Base-by-base conservation (phyloP, 2,797 vertebrate genomes). In the Monodelphis domestica region DNA sequence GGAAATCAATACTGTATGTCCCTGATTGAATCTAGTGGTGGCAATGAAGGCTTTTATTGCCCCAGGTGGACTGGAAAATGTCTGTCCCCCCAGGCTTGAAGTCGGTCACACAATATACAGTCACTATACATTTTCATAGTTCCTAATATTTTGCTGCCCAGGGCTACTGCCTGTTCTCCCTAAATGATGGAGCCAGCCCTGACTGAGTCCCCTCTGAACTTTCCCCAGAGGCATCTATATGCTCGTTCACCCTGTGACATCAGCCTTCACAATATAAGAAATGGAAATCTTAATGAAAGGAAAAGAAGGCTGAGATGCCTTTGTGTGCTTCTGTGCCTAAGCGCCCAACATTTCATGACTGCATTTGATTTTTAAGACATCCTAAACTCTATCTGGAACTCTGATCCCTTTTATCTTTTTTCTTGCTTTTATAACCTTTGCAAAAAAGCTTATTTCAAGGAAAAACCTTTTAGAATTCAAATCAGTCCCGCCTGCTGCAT, bases 11-110 rank as follows among this genome's bases (percentile, higher is more conserved):
- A 92, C 89, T 56, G 55, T 53, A 12, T 93, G 78, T 89, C 84
- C 87, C 54, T 54, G 91, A 95, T 91, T 94, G 91, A 96, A 90
- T 90, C 12, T 89, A 93, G 91, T 93, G 59, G 87, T 91, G 38
- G 90, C 91, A 92, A 94, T 95, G 94, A 95, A 97, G 95, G 90
- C 94, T 92, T 96, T 92, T 52, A 53, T 91, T 91, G 95, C 94
- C 96, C 59, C 26, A 38, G 95, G 96, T 96, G 50, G 90, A 59
- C 87, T 94, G 87, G 90, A 45, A 93, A 95, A 93, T 28, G 91
- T 78, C 57, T 87, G 54, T 87, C 89, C 87, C 87, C 87, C 87
- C 33, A 2, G 88, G 94, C 92, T 38, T 29, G 70, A 53, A 56
- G 95, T 95, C 78, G 51, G 94, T 91, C 95, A 88, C 70, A 54